phyloP scores from a whole-genome alignment of 2,113 vertebrate species.

The Delphinapterus leucas region DNA sequence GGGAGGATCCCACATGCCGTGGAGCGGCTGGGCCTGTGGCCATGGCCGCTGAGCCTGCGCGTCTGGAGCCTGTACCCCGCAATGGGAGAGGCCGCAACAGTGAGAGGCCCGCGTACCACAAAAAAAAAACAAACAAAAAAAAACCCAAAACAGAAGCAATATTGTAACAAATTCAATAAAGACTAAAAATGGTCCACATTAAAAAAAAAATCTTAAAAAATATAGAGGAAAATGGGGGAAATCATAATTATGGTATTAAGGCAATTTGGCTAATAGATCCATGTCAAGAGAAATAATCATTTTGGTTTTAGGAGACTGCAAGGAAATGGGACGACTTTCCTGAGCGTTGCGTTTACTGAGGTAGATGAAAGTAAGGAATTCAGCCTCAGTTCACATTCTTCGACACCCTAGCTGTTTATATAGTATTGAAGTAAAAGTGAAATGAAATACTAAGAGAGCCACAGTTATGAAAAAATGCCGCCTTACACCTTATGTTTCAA shows the following conservation, averaged over 20 bases:
- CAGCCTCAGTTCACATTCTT: fast-evolving
- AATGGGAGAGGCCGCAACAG: no score
- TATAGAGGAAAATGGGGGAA: background rate
- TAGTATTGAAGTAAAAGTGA: background rate
- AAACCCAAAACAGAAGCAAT: no score
- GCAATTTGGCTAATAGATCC: background rate
- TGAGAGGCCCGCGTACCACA: no score
- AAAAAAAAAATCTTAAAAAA: no score
- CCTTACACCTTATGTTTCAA: background rate
- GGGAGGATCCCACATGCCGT: no score
- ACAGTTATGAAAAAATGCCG: background rate
- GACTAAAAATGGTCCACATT: no score
- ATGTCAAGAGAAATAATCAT: background rate
- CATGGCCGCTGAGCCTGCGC: no score
- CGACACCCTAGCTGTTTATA: background rate
- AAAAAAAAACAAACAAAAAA: no score
- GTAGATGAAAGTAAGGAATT: background rate
- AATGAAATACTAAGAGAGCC: slow-evolving; percentile 14
- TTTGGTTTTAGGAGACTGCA: background rate
- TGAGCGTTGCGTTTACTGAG: background rate
- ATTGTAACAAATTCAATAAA: no score
- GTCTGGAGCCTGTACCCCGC: no score
- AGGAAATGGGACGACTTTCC: background rate
- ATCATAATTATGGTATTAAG: background rate
- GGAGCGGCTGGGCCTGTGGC: no score